phyloP scores from a whole-genome alignment of 2,797 vertebrate genomes.

The Gymnoscopelus microlampas region DNA sequence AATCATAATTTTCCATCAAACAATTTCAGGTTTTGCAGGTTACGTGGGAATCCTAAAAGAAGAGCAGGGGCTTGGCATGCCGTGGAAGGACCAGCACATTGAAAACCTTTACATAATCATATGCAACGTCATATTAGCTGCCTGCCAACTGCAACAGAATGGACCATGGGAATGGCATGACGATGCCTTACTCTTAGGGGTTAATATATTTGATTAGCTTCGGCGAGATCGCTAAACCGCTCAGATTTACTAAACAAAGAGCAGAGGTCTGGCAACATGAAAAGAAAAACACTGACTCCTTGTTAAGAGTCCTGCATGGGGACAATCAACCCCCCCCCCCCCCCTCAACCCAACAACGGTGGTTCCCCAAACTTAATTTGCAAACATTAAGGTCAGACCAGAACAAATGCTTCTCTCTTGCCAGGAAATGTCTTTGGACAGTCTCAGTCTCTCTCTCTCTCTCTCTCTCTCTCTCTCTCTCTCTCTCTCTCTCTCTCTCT shows the following conservation, averaged over 20 bases:
- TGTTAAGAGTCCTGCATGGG: background rate
- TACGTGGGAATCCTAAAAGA: too few relatives aligned
- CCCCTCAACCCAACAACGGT: background rate
- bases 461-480: slow-evolving; percentile 45
- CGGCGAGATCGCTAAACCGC: too few relatives aligned
- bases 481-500: slow-evolving; percentile 50
- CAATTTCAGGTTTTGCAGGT: too few relatives aligned
- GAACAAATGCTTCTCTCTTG: slow-evolving; percentile 46
- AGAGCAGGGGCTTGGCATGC: slow-evolving; percentile 5
- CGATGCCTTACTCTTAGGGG: slow-evolving; percentile 22
- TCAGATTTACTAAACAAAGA: slow-evolving; percentile 20
- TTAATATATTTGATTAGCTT: slow-evolving; percentile 37
- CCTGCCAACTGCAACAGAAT: slow-evolving; percentile 32
- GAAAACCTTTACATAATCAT: slow-evolving; percentile 51
- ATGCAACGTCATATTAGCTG: slow-evolving; percentile 1
- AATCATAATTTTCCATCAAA: too few relatives aligned
- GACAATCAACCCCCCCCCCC: background rate
- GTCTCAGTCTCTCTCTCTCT: slow-evolving; percentile 35
- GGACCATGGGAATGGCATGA: slow-evolving; percentile 14
- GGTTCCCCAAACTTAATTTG: slow-evolving; percentile 40
- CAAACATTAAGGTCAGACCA: slow-evolving; percentile 33
- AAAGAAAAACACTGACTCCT: slow-evolving; percentile 23
- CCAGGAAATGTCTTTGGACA: slow-evolving; percentile 55
- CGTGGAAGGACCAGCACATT: slow-evolving; percentile 21
- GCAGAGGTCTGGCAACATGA: slow-evolving; percentile 6